Base-by-base conservation (phyloP, 2,113 vertebrate species). In the Grus americana region DNA sequence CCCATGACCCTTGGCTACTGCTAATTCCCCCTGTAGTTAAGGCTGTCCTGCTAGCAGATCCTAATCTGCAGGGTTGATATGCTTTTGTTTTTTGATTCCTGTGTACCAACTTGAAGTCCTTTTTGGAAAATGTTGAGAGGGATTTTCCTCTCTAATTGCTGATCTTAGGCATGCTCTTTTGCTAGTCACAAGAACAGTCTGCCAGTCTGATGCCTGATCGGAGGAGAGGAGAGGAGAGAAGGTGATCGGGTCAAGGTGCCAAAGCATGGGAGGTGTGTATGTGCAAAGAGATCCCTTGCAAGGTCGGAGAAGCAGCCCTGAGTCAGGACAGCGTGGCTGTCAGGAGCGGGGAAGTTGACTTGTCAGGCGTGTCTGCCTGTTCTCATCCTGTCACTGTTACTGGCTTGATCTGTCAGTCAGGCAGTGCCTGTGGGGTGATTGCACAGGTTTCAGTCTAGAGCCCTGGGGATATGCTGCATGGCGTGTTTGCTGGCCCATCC, bases 341-440 rank as follows among this genome's bases (percentile, higher is more conserved):
- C 46, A n/a, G 57, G 27, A 71, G 30, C 0, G 0, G 52, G 34
- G 32, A 67, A 11, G 29, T 30, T 0, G 1, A 18, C n/a, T 55
- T 75, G 47, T 50, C 66, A 40, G 52, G 62, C n/a, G 6, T 7
- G 16, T 58, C 36, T 86, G 18, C 71, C 80, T 46, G 15, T 89
- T 89, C 49, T 80, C 13, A 50, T 74, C 24, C 29, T 80, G 68
- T 22, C 27, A 8, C 79, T 22, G n/a, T 42, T 50, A 5, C 16
- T 38, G 34, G 23, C 14, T 42, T 57, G 23, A 29, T 75, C 11
- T 50, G 61, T 38, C 61, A 23, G 36, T 27, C 0, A 3, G 61
- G 34, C 11, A 32, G 62, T 42, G 63, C 30, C 57, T 59, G 57
- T 27, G 29, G 21, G 32, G 29, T 27, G 18, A 70, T 18, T 2